These are phyloP conservation scores for Drosophila siamana DNA, from an alignment of 2,888 invertebrate species.

Conservation along the genomic window DNA sequence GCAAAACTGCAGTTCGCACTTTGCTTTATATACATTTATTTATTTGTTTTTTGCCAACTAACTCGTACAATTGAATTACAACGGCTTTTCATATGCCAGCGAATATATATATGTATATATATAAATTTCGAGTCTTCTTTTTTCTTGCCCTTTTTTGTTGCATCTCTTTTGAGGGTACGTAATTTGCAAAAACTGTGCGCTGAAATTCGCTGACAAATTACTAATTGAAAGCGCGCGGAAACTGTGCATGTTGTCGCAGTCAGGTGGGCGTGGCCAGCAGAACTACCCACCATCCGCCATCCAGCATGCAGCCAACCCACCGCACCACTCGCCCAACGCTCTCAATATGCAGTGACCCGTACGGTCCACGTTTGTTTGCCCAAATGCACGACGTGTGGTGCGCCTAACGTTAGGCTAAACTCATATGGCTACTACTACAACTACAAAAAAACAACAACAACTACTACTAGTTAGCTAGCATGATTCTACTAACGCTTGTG, in stretches of 20 bases:
- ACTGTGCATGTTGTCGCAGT: conserved; percentile 41
- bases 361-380: conserved; percentile 76
- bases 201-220: conserved; percentile 72
- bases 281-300: not conserved
- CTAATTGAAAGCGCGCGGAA: conserved; percentile 71
- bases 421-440: conserved; percentile 21
- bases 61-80: conserved; percentile 63
- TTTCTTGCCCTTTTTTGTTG: conserved; percentile 10
- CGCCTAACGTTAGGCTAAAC: conserved; percentile 52
- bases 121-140: conserved; percentile 22
- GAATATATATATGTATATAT: conserved; percentile 16
- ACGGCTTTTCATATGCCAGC: conserved; percentile 41
- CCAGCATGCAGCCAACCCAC: not conserved
- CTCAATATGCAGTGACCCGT: conserved; percentile 78
- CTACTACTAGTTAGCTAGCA: conserved; percentile 41
- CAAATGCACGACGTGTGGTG: conserved; percentile 62
- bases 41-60: conserved; percentile 26
- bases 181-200: conserved; percentile 60
- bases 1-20: not conserved
- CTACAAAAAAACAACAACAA: not conserved
- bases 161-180: conserved; percentile 38
- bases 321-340: conserved; percentile 42
- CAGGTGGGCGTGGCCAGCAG: conserved; percentile 32
- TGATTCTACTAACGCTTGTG: conserved; percentile 24
- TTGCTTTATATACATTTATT: conserved; percentile 7